A percentile compares a stretch with the other conserved stretches of the same genome.
These are phyloP conservation scores for Hyperoplus lanceolatus DNA, from an alignment of 2,797 vertebrate species.

Conservation along the genomic window DNA sequence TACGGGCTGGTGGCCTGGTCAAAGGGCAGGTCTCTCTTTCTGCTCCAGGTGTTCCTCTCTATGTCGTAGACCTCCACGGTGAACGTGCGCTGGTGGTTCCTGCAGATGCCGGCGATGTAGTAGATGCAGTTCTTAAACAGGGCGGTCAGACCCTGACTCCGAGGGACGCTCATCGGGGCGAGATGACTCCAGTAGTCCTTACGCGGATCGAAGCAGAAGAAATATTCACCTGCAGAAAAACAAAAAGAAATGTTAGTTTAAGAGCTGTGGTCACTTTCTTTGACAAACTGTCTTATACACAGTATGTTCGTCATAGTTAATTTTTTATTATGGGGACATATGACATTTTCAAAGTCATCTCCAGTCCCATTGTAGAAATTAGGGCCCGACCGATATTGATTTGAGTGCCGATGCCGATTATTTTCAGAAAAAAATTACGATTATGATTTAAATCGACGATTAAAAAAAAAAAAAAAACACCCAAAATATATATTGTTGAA, in stretches of 20 bases:
- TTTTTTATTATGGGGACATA: neutral
- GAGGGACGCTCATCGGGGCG: constrained; percentile 94
- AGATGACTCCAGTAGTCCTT: constrained; percentile 99
- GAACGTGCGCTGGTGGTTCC: constrained; percentile 97
- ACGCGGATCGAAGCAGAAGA: constrained; percentile 97
- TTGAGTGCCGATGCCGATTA: no score
- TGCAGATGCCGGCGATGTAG: constrained; percentile 96
- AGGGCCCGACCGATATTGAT: no score
- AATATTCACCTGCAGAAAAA: constrained; percentile 91
- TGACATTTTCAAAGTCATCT: neutral
- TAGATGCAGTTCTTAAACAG: constrained; percentile 95
- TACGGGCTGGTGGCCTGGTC: constrained; percentile 98
- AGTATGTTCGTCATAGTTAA: neutral
- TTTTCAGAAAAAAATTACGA: no score
- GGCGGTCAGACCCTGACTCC: constrained; percentile 94
- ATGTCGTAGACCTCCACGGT: constrained; percentile 97
- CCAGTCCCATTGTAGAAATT: neutral
- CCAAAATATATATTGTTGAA: no score
- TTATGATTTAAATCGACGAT: no score
- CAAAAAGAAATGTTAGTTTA: constrained; percentile 17
- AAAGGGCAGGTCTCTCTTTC: constrained; percentile 94
- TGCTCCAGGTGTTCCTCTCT: constrained; percentile 94
- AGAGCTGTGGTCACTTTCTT: neutral
- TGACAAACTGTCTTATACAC: neutral
- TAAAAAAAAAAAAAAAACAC: no score